Evolutionary conservation across 2,888 invertebrate species (phyloP).

Genomic region (Amiota mariae): DNA sequence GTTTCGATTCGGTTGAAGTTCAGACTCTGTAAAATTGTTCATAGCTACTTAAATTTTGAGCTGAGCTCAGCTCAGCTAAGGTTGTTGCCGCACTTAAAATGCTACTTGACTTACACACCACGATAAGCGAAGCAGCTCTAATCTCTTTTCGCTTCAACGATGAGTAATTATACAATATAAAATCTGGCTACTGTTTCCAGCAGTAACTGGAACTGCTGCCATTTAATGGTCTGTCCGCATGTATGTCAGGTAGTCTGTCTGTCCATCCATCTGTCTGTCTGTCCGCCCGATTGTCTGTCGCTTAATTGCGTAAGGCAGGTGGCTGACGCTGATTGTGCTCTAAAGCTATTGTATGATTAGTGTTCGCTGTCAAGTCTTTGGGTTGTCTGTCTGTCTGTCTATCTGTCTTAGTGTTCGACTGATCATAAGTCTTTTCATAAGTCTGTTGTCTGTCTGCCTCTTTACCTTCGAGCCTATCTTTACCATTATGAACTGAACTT

Average conservation of each 20-base stretch:
- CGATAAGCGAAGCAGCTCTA: conserved; percentile 47
- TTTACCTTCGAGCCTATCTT: background rate
- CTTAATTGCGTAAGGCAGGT: conserved; percentile 67
- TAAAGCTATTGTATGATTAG: conserved; percentile 50
- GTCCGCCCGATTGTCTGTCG: conserved; percentile 38
- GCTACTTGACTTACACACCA: conserved; percentile 65
- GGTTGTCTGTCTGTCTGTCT: conserved; percentile 20
- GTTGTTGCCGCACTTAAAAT: conserved; percentile 21
- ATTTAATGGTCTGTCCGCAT: conserved; percentile 11
- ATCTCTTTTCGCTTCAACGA: conserved; percentile 57
- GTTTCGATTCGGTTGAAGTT: no score
- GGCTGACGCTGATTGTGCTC: conserved; percentile 52
- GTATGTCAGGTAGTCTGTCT: conserved; percentile 52
- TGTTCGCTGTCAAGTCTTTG: conserved; percentile 49
- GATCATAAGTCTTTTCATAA: conserved; percentile 13
- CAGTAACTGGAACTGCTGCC: conserved; percentile 4
- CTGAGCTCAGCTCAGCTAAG: no score
- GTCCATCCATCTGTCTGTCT: background rate
- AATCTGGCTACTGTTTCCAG: conserved; percentile 23
- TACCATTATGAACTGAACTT: background rate
- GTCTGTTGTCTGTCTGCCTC: background rate
- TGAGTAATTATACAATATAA: conserved; percentile 58
- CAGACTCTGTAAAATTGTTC: no score
- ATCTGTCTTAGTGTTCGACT: conserved; percentile 16
- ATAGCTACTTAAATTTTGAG: no score